These are phyloP conservation scores for Drosophila tripunctata DNA, from an alignment of 2,888 invertebrate species.

Conservation along the genomic window DNA sequence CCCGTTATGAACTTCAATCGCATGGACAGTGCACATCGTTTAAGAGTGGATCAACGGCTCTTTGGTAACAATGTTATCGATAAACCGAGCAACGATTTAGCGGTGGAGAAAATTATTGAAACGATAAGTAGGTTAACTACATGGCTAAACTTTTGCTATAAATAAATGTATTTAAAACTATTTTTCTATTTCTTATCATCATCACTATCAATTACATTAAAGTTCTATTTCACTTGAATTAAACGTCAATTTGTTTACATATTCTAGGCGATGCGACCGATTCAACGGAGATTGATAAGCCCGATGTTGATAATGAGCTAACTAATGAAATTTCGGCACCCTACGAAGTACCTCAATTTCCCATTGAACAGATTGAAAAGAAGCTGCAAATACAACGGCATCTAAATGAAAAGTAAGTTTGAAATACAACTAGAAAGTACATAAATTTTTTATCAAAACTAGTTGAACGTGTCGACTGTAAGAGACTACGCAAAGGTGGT, in stretches of 20 bases:
- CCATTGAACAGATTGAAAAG: slow-evolving; percentile 98
- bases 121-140: slow-evolving; percentile 39
- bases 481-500: too few relatives aligned
- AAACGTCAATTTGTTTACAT: slow-evolving; percentile 23
- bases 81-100: neutral
- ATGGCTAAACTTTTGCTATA: neutral
- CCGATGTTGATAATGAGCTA: slow-evolving; percentile 58
- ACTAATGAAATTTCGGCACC: slow-evolving; percentile 96
- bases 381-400: slow-evolving; percentile 95
- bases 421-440: neutral
- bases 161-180: neutral
- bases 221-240: slow-evolving; percentile 10
- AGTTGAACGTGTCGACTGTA: too few relatives aligned
- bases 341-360: slow-evolving; percentile 98
- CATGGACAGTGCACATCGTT: slow-evolving; percentile 65
- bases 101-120: neutral
- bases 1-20: slow-evolving; percentile 73
- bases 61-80: slow-evolving; percentile 53
- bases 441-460: too few relatives aligned
- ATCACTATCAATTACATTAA: neutral
- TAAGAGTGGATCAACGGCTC: slow-evolving; percentile 58
- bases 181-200: neutral
- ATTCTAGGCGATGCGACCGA: slow-evolving; percentile 72
- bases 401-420: slow-evolving; percentile 92
- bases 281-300: slow-evolving; percentile 57